Base-by-base conservation (phyloP, 2,113 vertebrate genomes). In the Hirundichthys speculiger region DNA sequence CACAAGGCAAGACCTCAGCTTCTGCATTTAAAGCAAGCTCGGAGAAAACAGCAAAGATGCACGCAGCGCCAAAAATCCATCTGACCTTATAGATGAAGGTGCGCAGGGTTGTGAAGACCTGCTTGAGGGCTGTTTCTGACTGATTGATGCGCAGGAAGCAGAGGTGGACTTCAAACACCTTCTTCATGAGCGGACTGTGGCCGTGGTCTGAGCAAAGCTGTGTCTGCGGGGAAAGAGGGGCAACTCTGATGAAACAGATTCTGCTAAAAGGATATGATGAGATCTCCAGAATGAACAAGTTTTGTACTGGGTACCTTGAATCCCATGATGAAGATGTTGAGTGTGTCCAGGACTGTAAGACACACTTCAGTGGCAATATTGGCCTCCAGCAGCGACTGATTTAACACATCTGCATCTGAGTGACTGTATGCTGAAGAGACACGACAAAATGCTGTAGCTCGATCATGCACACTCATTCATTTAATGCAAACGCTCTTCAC, bases 141-240 rank as follows among this genome's bases (percentile, higher is more conserved):
- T 99, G 98, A 85, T 98, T 96, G 83, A 99, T 99, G 69, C 95
- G 94, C 71, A 99, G 94, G 81, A 99, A 99, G 86, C 96, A 98
- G 52, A 99, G 92, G 72, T 97, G 96, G 24, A 99, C 97, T 5
- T 97, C 95, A 81, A 99, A 99, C 3, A 99, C 96, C 77, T 98
- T 99, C 90, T 99, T 98, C 98, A 99, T 99, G 58, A 99, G 91
- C 1, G 96, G 96, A 83, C 96, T 98, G 85, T 99, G 98, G 2
- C 97, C 96, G 0, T 98, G 94, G 85, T 99, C 98, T 5, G 92
- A 78, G 80, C 98, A 92, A 5, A 99, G 92, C 61, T 98, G 97
- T 67, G 95, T 94, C 98, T 99, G 83, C 42, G 74, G 20, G 25
- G 62, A 47, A 40, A 3, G 50, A 1, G 18, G 39, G 27, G 7